Evolutionary conservation across 30 jellyfish, hydroid and myxozoan genomes (phyloP), one percentile per base, ranked within the genome.

Genomic region (Phacellophora camtschatica): DNA sequence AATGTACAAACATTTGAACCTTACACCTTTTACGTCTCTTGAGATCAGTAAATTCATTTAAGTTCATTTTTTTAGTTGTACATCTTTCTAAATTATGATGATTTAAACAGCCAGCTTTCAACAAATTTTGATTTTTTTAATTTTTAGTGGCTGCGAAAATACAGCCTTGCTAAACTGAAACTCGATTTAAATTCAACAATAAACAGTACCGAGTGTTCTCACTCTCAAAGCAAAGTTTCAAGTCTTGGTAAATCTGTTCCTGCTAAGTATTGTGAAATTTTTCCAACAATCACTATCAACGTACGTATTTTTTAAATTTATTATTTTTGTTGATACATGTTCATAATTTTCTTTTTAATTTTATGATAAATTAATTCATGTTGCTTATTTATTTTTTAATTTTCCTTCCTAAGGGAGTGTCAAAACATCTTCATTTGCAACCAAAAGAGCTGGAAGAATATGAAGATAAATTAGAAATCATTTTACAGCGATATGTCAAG

Each of bases 61-160:
- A 41, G 55, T 7, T 9, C 55, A 9, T 16, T 41, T 7, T 41
- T 16, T 16, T 16, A 7, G 9, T 41, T 7, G n/a, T 4, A 49
- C 64, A 15, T 30, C 64, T 30, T 3, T 30, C 23, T 12, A 25
- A 15, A 3, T 12, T 5, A 4, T 4, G n/a, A 25, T 12, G 12
- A 3, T 12, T 49, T 12, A 3, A 4, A 49, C 2, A 30, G 16
- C 2, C 2, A 12, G 6, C n/a, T 3, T 4, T 49, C 2, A 4
- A 15, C 23, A 57, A 2, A 2, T 9, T 5, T 23, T 57, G 3
- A 2, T 3, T 19, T 45, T 29, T 58, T 71, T 8, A 20, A 19
- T 35, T 64, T 84, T 31, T 76, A 84, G 85, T 88, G 97, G 97
- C 54, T 88, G 32, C 97, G 81, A 15, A 78, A 72, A 46, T 88